These are phyloP conservation scores for Pheosia tremula DNA, from an alignment of 2,888 invertebrate species.

Conservation along the genomic window DNA sequence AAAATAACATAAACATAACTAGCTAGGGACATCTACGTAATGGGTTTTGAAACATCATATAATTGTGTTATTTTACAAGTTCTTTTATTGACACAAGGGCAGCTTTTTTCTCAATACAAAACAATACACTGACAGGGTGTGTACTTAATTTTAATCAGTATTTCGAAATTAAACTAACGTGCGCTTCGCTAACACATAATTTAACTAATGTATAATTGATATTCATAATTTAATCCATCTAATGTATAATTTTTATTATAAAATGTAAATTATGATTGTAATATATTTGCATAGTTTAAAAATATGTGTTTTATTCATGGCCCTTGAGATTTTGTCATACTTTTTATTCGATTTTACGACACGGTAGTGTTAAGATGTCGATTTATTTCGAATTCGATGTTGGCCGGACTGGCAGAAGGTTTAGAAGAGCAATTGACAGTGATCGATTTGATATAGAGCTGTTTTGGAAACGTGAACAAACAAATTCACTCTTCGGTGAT, in stretches of 20 bases:
- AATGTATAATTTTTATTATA: slow-evolving; percentile 49
- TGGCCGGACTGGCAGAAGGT: slow-evolving; percentile 55
- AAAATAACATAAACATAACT: background rate
- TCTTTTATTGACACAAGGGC: background rate
- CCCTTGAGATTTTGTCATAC: slow-evolving; percentile 47
- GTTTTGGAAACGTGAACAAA: slow-evolving; percentile 48
- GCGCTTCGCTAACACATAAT: slow-evolving; percentile 22
- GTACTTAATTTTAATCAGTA: slow-evolving; percentile 60
- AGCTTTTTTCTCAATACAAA: background rate
- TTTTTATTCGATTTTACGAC: background rate
- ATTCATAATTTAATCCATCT: slow-evolving; percentile 40
- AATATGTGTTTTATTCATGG: slow-evolving; percentile 41
- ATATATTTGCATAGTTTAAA: slow-evolving; percentile 70
- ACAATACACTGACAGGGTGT: slow-evolving; percentile 16
- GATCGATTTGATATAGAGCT: slow-evolving; percentile 63
- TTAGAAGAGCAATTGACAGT: slow-evolving; percentile 68
- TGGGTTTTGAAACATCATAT: background rate
- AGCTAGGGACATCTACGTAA: background rate
- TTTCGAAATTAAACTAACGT: slow-evolving; percentile 28
- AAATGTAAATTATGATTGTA: slow-evolving; percentile 71
- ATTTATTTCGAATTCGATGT: slow-evolving; percentile 74
- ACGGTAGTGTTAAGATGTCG: slow-evolving; percentile 54
- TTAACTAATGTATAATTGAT: slow-evolving; percentile 25
- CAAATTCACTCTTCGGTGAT: slow-evolving; percentile 54
- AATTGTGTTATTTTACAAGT: background rate